phyloP scores from a whole-genome alignment of 2,888 invertebrate genomes.

The Tipula unca region DNA sequence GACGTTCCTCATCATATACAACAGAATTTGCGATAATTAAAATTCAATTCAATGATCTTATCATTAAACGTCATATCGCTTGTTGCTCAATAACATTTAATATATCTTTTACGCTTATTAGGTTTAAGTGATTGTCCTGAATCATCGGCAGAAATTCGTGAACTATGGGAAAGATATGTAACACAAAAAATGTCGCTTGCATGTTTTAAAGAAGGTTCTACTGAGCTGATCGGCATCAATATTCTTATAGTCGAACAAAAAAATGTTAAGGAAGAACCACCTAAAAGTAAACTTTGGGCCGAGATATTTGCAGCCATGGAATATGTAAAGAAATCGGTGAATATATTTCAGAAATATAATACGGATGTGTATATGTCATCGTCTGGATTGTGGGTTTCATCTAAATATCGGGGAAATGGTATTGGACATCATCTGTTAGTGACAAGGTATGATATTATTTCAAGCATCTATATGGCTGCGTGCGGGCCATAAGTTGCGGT shows the following conservation, averaged over 20 bases:
- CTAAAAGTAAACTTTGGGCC: not conserved
- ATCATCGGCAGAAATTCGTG: conserved; percentile 27
- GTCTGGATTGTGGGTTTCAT: not conserved
- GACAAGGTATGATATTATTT: not conserved
- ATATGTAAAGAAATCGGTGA: conserved; percentile 37
- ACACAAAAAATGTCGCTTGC: conserved; percentile 33
- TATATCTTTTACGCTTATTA: no score
- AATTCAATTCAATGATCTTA: no score
- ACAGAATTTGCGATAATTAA: no score
- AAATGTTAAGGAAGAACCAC: not conserved
- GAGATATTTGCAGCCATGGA: not conserved
- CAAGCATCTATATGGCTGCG: no score
- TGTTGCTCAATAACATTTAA: no score
- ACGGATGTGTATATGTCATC: not conserved
- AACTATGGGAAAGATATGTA: conserved; percentile 31
- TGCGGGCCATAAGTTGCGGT: no score
- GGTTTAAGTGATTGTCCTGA: not conserved
- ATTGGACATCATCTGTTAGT: not conserved
- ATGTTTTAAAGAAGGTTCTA: conserved; percentile 34
- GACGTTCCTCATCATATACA: no score
- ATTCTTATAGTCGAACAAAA: conserved; percentile 22
- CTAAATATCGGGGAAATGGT: not conserved
- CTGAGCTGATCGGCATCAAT: conserved; percentile 37
- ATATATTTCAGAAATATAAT: conserved; percentile 35
- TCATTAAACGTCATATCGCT: no score